A percentile compares a stretch with the other conserved stretches of the same genome.
These are phyloP conservation scores for Macrophya annulata DNA, from an alignment of 2,888 invertebrate species.

Conservation along the genomic window DNA sequence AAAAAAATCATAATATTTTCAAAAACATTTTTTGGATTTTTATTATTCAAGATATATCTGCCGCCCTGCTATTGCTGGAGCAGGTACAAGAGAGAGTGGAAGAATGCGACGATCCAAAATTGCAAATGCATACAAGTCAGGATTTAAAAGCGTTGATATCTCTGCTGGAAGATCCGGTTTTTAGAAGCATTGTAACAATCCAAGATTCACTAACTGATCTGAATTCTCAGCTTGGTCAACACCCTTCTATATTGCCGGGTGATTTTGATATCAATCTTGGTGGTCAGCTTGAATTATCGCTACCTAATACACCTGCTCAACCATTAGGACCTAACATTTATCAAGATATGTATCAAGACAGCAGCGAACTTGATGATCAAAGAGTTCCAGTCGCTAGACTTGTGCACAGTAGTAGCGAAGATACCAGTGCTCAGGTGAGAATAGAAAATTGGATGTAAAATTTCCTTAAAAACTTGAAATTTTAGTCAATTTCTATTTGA, in stretches of 20 bases:
- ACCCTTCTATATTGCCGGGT: conserved; percentile 95
- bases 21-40: background rate
- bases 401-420: conserved; percentile 76
- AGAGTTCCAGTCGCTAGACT: conserved; percentile 89
- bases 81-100: conserved; percentile 93
- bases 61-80: conserved; percentile 93
- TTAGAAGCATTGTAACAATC: conserved; percentile 93
- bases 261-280: conserved; percentile 96
- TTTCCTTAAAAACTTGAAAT: background rate
- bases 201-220: conserved; percentile 95
- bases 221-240: conserved; percentile 92
- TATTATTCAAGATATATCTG: conserved; percentile 87
- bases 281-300: conserved; percentile 80
- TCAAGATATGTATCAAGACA: conserved; percentile 76
- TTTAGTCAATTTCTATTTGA: background rate
- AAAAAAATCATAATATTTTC: conserved; percentile 10
- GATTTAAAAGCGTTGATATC: conserved; percentile 92
- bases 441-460: background rate
- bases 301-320: conserved; percentile 74
- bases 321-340: conserved; percentile 74
- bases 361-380: conserved; percentile 87
- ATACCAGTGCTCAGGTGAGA: conserved; percentile 76
- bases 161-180: conserved; percentile 93
- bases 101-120: conserved; percentile 91
- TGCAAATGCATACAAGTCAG: conserved; percentile 88